phyloP scores from a whole-genome alignment of 2,113 vertebrate species.

The Clarias gariepinus region DNA sequence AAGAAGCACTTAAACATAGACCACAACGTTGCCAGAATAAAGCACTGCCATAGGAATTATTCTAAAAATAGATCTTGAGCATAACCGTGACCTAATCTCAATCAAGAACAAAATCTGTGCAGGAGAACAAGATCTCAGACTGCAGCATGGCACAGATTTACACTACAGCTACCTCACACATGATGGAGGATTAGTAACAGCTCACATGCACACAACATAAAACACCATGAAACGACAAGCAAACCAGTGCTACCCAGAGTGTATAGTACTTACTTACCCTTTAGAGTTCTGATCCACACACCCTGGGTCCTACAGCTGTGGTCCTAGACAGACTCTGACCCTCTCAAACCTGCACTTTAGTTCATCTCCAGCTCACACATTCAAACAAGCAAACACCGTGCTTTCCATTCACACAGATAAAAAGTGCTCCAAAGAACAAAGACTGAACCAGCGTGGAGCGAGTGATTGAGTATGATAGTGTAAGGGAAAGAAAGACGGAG shows the following conservation, averaged over 20 bases:
- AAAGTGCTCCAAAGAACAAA: slow-evolving; percentile 43
- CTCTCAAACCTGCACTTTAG: slow-evolving; percentile 33
- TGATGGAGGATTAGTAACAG: slow-evolving; percentile 6
- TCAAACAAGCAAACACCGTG: slow-evolving; percentile 1
- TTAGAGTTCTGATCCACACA: slow-evolving; percentile 27
- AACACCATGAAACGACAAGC: not conserved
- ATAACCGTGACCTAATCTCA: slow-evolving; percentile 8
- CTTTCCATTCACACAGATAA: slow-evolving; percentile 18
- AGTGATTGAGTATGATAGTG: slow-evolving; percentile 12
- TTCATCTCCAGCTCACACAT: slow-evolving; percentile 20
- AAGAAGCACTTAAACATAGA: slow-evolving; percentile 12
- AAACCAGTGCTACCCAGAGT: not conserved
- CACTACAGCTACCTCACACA: slow-evolving; percentile 23
- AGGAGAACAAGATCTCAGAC: slow-evolving; percentile 11
- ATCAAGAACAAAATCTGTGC: slow-evolving; percentile 14
- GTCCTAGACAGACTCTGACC: not conserved
- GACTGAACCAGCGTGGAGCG: slow-evolving; percentile 3
- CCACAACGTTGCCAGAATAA: not conserved
- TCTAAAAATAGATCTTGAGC: slow-evolving; percentile 29
- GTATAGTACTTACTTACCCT: slow-evolving; percentile 24
- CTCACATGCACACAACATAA: slow-evolving; percentile 10
- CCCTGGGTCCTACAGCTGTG: slow-evolving; percentile 6
- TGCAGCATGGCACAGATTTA: not conserved
- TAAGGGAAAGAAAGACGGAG: slow-evolving; percentile 1
- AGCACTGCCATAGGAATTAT: not conserved